These are phyloP conservation scores for Listronotus oregonensis DNA, from an alignment of 1,140 invertebrate species.

Conservation along the genomic window DNA sequence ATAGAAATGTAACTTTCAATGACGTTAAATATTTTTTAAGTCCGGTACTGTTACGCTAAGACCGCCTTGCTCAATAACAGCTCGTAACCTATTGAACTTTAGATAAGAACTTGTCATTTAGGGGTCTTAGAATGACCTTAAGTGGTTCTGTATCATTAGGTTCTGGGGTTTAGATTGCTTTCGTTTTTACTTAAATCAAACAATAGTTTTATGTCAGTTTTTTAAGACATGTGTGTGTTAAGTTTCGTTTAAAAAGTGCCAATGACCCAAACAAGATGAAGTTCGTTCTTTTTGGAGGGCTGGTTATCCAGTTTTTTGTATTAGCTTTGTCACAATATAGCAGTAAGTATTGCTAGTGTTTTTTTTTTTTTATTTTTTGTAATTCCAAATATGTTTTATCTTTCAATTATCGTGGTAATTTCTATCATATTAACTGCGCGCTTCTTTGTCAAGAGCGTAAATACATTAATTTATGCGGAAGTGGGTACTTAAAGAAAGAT, in stretches of 20 bases:
- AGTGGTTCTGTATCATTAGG: slow-evolving; percentile 22
- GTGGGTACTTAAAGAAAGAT: too few relatives aligned
- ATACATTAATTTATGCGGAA: too few relatives aligned
- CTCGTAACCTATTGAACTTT: slow-evolving; percentile 35
- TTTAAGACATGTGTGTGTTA: not conserved
- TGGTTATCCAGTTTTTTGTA: slow-evolving; percentile 6
- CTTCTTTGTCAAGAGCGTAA: too few relatives aligned
- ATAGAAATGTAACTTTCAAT: too few relatives aligned
- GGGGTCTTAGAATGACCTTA: slow-evolving; percentile 34
- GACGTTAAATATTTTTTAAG: not conserved
- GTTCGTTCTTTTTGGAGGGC: slow-evolving; percentile 14
- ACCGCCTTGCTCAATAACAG: slow-evolving; percentile 35
- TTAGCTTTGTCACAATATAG: slow-evolving; percentile 17
- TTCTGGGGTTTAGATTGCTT: slow-evolving; percentile 13
- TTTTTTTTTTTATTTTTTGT: too few relatives aligned
- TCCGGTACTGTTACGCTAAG: slow-evolving; percentile 23
- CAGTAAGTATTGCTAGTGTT: slow-evolving; percentile 15
- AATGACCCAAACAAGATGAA: slow-evolving; percentile 24
- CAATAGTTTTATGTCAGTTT: not conserved
- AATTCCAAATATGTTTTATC: too few relatives aligned
- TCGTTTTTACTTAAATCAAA: slow-evolving; percentile 10
- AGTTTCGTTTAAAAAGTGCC: slow-evolving; percentile 14
- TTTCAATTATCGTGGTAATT: too few relatives aligned
- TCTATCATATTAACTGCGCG: too few relatives aligned
- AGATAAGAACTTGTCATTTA: slow-evolving; percentile 37